Evolutionary conservation across 2,113 vertebrate genomes (phyloP).

Genomic region (Rhea pennata): DNA sequence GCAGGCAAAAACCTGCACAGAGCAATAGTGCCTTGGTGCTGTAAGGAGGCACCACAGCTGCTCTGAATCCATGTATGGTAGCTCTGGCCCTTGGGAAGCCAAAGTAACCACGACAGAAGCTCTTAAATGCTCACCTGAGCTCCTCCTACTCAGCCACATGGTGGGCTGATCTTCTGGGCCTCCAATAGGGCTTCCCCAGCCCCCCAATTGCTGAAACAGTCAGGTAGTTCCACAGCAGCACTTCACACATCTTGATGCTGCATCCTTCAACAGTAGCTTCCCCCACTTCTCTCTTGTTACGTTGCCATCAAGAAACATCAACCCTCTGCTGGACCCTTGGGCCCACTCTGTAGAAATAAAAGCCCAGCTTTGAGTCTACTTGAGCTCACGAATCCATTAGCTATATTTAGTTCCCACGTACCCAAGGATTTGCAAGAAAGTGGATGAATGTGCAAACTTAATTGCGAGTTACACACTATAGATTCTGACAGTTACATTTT

Average conservation of each 20-base stretch:
- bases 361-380: neutral
- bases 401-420: conserved; percentile 15
- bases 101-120: neutral
- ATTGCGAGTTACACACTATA: neutral
- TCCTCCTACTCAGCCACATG: neutral
- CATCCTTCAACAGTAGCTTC: neutral
- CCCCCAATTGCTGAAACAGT: neutral
- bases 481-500: neutral
- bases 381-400: neutral
- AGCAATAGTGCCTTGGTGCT: neutral
- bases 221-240: neutral
- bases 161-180: neutral
- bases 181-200: neutral
- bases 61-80: neutral
- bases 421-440: conserved; percentile 21
- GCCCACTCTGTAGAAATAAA: conserved; percentile 1
- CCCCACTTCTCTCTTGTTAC: neutral
- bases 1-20: neutral
- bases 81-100: neutral
- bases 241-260: neutral
- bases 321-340: neutral
- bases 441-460: neutral
- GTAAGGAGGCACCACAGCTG: neutral
- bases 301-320: neutral
- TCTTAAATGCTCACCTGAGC: neutral